A percentile compares a stretch with the other conserved stretches of the same genome.
These are phyloP conservation scores for Porites cylindrica DNA, from an alignment of 92 coral and sea anemone species.

Conservation along the genomic window DNA sequence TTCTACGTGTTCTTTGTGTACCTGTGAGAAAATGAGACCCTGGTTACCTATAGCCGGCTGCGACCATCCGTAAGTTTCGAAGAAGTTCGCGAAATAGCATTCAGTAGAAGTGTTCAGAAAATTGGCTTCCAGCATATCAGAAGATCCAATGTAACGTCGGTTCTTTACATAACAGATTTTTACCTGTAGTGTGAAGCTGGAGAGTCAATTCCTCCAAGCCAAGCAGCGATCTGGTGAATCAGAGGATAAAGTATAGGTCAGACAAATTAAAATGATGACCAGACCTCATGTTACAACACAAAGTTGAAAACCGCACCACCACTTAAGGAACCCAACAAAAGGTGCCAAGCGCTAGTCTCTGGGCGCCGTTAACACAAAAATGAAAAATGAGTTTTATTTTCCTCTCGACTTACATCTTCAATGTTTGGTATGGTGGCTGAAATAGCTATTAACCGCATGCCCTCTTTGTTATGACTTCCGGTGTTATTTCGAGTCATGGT, in stretches of 20 bases:
- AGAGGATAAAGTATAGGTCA: not conserved
- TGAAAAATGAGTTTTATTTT: too few relatives aligned
- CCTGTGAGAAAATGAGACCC: too few relatives aligned
- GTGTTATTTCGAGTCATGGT: constrained; percentile 72
- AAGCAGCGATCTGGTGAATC: constrained; percentile 78
- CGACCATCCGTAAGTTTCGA: too few relatives aligned
- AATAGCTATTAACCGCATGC: constrained; percentile 92
- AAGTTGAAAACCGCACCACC: too few relatives aligned
- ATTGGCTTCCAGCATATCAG: not conserved
- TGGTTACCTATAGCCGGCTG: too few relatives aligned
- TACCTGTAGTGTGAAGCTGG: constrained; percentile 89
- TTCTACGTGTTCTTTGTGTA: too few relatives aligned
- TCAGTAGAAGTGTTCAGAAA: too few relatives aligned
- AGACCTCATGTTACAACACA: not conserved
- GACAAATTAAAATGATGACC: not conserved
- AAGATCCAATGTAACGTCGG: not conserved
- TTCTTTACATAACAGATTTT: not conserved
- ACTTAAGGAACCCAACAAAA: too few relatives aligned
- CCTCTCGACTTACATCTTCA: constrained; percentile 83
- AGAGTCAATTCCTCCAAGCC: constrained; percentile 90
- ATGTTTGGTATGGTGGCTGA: constrained; percentile 98
- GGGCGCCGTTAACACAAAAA: too few relatives aligned
- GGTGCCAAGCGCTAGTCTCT: too few relatives aligned
- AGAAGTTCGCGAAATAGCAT: too few relatives aligned
- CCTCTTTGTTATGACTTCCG: constrained; percentile 42